Percentiles rank a stretch among this genome's conserved stretches.
phyloP scores from a whole-genome alignment of 2,797 vertebrate species.

The Alca torda region DNA sequence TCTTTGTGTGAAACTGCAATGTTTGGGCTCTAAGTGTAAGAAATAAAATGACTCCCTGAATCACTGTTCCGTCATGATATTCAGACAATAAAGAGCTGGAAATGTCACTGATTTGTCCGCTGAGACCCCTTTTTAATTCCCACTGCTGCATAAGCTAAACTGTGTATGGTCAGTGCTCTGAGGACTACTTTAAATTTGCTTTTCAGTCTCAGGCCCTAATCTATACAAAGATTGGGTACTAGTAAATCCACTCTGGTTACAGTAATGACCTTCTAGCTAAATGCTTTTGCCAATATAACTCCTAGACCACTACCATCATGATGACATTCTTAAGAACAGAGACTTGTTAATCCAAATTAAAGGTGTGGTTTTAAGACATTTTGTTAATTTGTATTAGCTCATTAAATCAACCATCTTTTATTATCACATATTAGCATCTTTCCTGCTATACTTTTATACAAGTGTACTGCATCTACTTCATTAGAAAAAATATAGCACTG shows the following conservation, averaged over 20 bases:
- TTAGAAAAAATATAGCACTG: neutral
- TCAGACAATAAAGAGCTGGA: conserved; percentile 2
- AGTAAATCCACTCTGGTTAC: neutral
- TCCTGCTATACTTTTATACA: neutral
- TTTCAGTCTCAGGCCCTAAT: neutral
- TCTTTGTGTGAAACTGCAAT: neutral
- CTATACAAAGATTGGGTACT: neutral
- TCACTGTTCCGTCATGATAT: neutral
- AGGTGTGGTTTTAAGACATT: neutral
- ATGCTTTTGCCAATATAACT: neutral
- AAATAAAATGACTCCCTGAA: neutral
- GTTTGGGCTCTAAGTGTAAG: neutral
- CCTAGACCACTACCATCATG: neutral
- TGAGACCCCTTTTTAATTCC: neutral
- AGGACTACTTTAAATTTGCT: neutral
- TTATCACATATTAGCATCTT: neutral
- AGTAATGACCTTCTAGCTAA: neutral
- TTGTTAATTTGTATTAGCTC: neutral
- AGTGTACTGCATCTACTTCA: neutral
- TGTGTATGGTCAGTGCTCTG: neutral
- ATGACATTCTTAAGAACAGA: neutral
- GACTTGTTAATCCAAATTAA: neutral
- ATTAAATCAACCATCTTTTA: neutral
- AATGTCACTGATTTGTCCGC: neutral
- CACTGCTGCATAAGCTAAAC: neutral